phyloP scores from a whole-genome alignment of 2,797 vertebrate genomes.

The Oophaga sylvatica region DNA sequence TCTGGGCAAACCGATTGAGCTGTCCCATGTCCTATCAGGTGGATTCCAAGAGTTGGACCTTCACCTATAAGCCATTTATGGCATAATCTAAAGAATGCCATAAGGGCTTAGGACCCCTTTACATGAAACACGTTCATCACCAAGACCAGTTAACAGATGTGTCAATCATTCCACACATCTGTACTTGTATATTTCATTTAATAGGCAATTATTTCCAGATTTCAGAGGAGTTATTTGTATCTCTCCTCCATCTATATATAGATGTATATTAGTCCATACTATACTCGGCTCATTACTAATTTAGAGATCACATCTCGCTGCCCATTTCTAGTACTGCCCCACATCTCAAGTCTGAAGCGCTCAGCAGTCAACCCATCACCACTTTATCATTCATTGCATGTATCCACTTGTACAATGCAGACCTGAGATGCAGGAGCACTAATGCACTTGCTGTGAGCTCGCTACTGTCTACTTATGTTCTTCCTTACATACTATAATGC shows the following conservation, averaged over 20 bases:
- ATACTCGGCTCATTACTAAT: slow-evolving; percentile 5
- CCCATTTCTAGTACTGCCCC: background rate
- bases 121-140: background rate
- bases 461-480: slow-evolving; percentile 31
- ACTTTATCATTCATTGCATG: slow-evolving; percentile 34
- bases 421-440: slow-evolving; percentile 24
- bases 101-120: background rate
- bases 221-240: background rate
- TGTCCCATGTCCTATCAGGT: background rate
- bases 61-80: too few relatives aligned
- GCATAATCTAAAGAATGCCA: too few relatives aligned
- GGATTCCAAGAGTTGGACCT: too few relatives aligned
- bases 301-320: slow-evolving; percentile 21
- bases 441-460: slow-evolving; percentile 44
- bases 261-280: slow-evolving; percentile 2
- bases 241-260: slow-evolving; percentile 5
- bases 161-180: background rate
- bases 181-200: background rate
- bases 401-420: slow-evolving; percentile 17
- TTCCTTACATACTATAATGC: slow-evolving; percentile 52
- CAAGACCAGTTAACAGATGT: background rate
- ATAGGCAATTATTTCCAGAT: background rate
- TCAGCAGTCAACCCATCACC: slow-evolving; percentile 25
- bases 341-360: background rate
- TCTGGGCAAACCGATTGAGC: background rate